Base-by-base conservation (phyloP, 2,797 vertebrate genomes). In the Paramormyrops hopkinsi region DNA sequence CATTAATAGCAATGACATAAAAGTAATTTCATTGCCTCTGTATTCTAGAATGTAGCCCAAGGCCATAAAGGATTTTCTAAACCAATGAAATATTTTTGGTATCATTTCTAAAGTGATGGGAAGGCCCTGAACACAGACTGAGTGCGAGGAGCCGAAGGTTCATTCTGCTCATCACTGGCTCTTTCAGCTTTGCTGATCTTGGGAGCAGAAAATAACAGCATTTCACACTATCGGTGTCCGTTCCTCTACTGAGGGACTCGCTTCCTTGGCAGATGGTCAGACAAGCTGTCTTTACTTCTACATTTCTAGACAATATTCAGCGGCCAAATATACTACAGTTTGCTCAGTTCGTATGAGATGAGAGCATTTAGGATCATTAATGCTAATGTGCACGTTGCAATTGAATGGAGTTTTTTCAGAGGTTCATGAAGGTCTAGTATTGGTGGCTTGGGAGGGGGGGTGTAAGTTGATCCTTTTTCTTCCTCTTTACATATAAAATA, bases 51-150 rank as follows among this genome's bases (percentile, higher is more conserved):
- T 41, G 14, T 41, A 76, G 14, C 14, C 69, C 33, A 19, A 76
- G 14, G 33, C 41, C 17, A 79, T 44, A 96, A 95, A 94, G 94
- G 91, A 94, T 94, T 54, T 93, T 93, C 25, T 84, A 84, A 84
- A 84, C 7, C 41, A 41, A 48, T 22, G 73, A 93, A 92, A 93
- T 91, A 94, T 93, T 91, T 92, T 92, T 41, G 92, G 89, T 3
- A 41, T 89, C 0, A 4, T 73, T 84, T 84, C 48, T 84, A 11
- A 50, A 50, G 44, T 50, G 17, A 50, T 92, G 93, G 91, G 89
- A 89, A 90, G 0, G 0, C 0, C 0, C 88, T 56, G 91, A 88
- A 11, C n/a, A 5, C 54, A 19, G 46, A 22, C 17, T 88, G 17
- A 29, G 46, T 33, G 4, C n/a, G 2, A 19, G 59, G 65, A 46